Percentiles rank a stretch among this genome's conserved stretches.
Conservation (phyloP, 2,888 invertebrate species). For the Autographa gamma region DNA sequence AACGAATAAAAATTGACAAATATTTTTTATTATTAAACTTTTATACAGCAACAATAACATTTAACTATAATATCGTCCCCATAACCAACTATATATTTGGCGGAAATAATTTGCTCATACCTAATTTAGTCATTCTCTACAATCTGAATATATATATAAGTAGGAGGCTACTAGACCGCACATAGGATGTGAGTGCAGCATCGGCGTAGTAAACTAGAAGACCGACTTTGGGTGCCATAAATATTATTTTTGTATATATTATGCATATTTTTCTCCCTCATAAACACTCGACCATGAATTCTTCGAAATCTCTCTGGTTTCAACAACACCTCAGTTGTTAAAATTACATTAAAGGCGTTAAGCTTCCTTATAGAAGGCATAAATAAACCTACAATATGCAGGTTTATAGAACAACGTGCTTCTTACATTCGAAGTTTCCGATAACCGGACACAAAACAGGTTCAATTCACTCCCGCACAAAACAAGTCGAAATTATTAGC, state of each 20-base stretch:
- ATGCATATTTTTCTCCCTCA: conserved; percentile 43
- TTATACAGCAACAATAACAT: conserved; percentile 59
- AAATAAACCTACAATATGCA: conserved; percentile 85
- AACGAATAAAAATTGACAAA: conserved; percentile 61
- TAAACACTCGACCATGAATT: conserved; percentile 54
- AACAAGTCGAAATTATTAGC: conserved; percentile 71
- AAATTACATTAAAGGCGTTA: conserved; percentile 66
- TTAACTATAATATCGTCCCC: conserved; percentile 53
- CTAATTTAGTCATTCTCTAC: conserved; percentile 58
- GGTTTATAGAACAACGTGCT: conserved; percentile 79
- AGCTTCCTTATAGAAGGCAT: conserved; percentile 69
- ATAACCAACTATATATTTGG: conserved; percentile 35
- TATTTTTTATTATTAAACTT: conserved; percentile 54
- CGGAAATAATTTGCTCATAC: conserved; percentile 42
- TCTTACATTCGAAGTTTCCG: conserved; percentile 75
- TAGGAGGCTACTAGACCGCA: conserved; percentile 34
- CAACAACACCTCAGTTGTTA: conserved; percentile 60
- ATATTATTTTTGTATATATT: conserved; percentile 45
- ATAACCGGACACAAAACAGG: conserved; percentile 73
- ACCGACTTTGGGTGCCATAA: conserved; percentile 43
- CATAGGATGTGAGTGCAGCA: conserved; percentile 31
- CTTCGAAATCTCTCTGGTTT: conserved; percentile 54
- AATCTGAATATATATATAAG: conserved; percentile 30
- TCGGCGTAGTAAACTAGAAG: conserved; percentile 44
- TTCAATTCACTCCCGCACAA: conserved; percentile 79